A percentile compares a stretch with the other conserved stretches of the same genome.
phyloP scores from a whole-genome alignment of 2,888 invertebrate genomes.

The Plemyria rubiginata region DNA sequence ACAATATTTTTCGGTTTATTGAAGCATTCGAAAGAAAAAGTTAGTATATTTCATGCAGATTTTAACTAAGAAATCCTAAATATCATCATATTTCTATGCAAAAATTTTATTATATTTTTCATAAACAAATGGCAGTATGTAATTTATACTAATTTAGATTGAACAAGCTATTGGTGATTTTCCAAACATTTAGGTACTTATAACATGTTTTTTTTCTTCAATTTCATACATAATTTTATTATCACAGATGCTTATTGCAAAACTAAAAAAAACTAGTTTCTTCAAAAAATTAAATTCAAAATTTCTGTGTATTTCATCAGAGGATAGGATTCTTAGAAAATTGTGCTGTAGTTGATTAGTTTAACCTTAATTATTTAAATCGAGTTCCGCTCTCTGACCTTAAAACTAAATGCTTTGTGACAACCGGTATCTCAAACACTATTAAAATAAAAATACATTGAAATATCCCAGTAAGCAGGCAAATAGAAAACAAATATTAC shows the following conservation, averaged over 20 bases:
- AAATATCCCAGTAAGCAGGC: conserved; percentile 22
- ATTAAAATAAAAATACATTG: conserved; percentile 30
- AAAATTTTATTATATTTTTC: conserved; percentile 1
- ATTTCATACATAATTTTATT: conserved; percentile 61
- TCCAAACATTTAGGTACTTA: conserved; percentile 20
- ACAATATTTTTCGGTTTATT: neutral
- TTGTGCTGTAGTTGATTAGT: conserved; percentile 20
- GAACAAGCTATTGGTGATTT: conserved; percentile 48
- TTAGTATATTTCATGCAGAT: neutral
- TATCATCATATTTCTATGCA: neutral
- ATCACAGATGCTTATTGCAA: conserved; percentile 79
- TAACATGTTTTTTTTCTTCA: conserved; percentile 38
- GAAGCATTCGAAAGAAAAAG: conserved; percentile 3
- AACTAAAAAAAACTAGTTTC: conserved; percentile 44
- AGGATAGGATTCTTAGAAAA: conserved; percentile 3
- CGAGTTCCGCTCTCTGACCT: conserved; percentile 59
- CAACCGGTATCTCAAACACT: conserved; percentile 46
- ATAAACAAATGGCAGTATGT: conserved; percentile 70
- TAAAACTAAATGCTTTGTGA: conserved; percentile 70
- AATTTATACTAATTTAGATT: conserved; percentile 54
- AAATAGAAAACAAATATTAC: conserved; percentile 39
- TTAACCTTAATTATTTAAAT: conserved; percentile 25
- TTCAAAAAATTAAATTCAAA: neutral
- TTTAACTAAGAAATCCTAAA: neutral
- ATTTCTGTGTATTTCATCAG: neutral